These are phyloP conservation scores for Aphidoletes aphidimyza DNA, from an alignment of 2,888 invertebrate species.

Conservation along the genomic window DNA sequence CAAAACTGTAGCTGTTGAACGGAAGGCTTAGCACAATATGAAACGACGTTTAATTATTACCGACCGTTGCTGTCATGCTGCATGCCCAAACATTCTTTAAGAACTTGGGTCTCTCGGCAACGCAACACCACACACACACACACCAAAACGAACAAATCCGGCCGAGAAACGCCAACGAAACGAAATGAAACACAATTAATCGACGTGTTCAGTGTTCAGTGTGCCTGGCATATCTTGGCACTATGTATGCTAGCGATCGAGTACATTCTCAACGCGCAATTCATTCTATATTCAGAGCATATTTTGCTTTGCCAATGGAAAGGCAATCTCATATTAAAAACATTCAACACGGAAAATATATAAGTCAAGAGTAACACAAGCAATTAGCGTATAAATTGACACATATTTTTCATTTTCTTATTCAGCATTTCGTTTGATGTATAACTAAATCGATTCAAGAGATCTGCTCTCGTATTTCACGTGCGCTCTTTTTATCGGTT, in stretches of 20 bases:
- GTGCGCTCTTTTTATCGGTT: too few relatives aligned
- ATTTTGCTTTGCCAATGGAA: too few relatives aligned
- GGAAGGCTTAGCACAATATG: conserved; percentile 40
- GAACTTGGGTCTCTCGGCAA: conserved; percentile 7
- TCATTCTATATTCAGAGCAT: too few relatives aligned
- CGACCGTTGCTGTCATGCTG: conserved; percentile 4
- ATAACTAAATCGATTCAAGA: neutral
- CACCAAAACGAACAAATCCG: neutral
- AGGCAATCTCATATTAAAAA: conserved; percentile 9
- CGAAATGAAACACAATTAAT: conserved; percentile 18
- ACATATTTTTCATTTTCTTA: conserved; percentile 45
- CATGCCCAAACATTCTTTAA: conserved; percentile 7
- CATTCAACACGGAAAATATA: neutral
- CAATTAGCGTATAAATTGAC: conserved; percentile 50
- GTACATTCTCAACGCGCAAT: too few relatives aligned
- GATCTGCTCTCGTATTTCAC: too few relatives aligned
- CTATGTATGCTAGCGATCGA: too few relatives aligned
- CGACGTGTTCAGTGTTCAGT: neutral
- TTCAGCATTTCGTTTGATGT: neutral
- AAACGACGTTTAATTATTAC: conserved; percentile 40
- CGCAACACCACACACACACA: neutral
- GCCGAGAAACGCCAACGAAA: neutral
- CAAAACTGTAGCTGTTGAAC: conserved; percentile 29
- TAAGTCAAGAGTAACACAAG: conserved; percentile 45
- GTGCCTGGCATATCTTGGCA: too few relatives aligned